A percentile compares a stretch with the other conserved stretches of the same genome.
Conservation (phyloP, 2,888 invertebrate species). For the Acheta domesticus region DNA sequence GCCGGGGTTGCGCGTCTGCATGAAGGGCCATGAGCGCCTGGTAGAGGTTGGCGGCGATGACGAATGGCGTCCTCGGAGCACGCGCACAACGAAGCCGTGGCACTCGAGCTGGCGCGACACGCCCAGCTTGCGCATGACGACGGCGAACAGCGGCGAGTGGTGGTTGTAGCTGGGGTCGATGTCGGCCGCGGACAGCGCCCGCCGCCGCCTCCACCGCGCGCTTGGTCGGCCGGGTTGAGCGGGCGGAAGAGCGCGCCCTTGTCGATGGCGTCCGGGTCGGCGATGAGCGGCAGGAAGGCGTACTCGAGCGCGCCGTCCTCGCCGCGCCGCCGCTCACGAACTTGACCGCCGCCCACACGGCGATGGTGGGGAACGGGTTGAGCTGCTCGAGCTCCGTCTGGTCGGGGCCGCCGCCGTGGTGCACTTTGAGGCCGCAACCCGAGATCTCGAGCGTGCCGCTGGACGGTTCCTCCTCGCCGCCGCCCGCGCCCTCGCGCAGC, state of each 20-base stretch:
- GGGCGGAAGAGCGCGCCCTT: conserved; percentile 64
- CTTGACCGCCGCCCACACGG: conserved; percentile 89
- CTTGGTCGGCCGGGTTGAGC: conserved; percentile 46
- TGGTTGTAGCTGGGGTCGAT: conserved; percentile 41
- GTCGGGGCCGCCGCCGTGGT: conserved; percentile 47
- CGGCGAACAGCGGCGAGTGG: conserved; percentile 84
- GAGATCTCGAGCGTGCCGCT: conserved; percentile 58
- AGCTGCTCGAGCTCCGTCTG: conserved; percentile 47
- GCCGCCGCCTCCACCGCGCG: conserved; percentile 42
- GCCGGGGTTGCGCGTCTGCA: conserved; percentile 49
- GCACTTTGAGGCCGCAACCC: conserved; percentile 67
- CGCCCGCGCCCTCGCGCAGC: conserved; percentile 45
- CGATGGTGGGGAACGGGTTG: conserved; percentile 86
- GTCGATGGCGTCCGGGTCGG: conserved; percentile 75
- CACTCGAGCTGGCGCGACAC: conserved; percentile 80
- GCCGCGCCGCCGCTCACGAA: conserved; percentile 63
- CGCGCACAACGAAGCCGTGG: conserved; percentile 86
- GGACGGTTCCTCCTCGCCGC: conserved; percentile 3
- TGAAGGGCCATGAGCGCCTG: conserved; percentile 79
- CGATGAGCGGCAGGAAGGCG: conserved; percentile 80
- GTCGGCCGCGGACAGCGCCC: conserved; percentile 50
- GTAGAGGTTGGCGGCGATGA: conserved; percentile 86
- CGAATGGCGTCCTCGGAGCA: conserved; percentile 87
- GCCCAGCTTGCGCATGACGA: conserved; percentile 76
- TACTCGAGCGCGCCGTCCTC: conserved; percentile 53